phyloP scores from a whole-genome alignment of 2,888 invertebrate species.

The Melieria omissa region DNA sequence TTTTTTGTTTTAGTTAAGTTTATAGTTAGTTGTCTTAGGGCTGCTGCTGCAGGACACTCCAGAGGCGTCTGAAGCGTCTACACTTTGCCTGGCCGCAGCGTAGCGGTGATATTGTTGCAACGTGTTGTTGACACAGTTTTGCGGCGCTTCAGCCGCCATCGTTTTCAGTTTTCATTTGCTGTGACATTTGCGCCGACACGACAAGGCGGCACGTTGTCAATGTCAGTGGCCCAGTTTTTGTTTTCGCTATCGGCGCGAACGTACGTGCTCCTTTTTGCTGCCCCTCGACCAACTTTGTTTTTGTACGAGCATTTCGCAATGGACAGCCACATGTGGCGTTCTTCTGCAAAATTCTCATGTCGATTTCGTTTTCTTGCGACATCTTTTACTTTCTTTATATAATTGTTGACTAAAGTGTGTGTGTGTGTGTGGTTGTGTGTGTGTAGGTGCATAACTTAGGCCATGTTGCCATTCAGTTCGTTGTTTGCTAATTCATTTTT shows the following conservation, averaged over 20 bases:
- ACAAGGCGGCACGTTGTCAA: neutral
- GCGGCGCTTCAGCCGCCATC: neutral
- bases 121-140: constrained; percentile 32
- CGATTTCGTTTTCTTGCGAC: constrained; percentile 1
- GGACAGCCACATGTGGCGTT: constrained; percentile 5
- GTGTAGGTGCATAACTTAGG: neutral
- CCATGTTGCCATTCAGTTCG: neutral
- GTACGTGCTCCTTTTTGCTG: constrained; percentile 6
- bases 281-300: constrained; percentile 21
- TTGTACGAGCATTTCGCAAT: neutral
- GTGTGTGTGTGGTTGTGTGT: neutral
- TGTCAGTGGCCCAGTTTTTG: constrained; percentile 36
- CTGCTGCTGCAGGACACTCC: neutral
- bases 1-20: neutral
- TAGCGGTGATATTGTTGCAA: neutral
- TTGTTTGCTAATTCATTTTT: constrained; percentile 1
- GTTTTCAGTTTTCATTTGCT: neutral
- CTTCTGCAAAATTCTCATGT: constrained; percentile 6
- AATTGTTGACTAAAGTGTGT: too few relatives aligned
- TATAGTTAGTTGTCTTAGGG: constrained; percentile 7
- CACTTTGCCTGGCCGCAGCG: neutral
- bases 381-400: neutral
- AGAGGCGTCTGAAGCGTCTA: too few relatives aligned
- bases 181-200: neutral
- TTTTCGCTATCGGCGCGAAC: constrained; percentile 1